These are phyloP conservation scores for Bombycilla garrulus DNA, from an alignment of 2,113 vertebrate species.

Conservation along the genomic window DNA sequence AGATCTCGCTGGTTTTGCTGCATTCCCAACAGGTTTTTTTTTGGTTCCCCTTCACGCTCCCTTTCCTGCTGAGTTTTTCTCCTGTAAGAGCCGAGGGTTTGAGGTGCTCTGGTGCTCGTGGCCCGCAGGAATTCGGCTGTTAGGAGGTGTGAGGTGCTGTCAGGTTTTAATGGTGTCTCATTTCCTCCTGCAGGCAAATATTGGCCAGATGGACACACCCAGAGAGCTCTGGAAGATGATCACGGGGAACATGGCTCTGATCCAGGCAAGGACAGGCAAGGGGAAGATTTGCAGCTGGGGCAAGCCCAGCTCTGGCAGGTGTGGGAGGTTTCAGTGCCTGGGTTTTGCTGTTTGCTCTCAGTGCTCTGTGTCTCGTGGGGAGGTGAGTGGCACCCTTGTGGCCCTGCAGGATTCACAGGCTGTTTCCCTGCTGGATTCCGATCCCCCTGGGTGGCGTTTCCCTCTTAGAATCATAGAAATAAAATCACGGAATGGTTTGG, in stretches of 20 bases:
- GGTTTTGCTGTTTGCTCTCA: neutral
- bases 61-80: accelerated
- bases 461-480: neutral
- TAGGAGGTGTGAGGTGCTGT: neutral
- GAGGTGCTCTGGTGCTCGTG: neutral
- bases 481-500: neutral
- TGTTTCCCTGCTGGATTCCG: neutral
- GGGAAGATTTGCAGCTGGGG: neutral
- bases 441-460: neutral
- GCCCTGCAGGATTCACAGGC: neutral
- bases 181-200: constrained; percentile 85
- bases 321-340: neutral
- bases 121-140: neutral
- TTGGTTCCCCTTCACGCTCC: accelerated
- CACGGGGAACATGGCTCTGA: constrained; percentile 94
- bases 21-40: accelerated
- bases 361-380: accelerated
- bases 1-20: neutral
- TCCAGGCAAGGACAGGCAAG: constrained; percentile 81
- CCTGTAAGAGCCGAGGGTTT: neutral
- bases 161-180: accelerated
- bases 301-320: accelerated
- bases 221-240: constrained; percentile 98
- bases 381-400: neutral
- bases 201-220: constrained; percentile 95